Base-by-base conservation (phyloP, 1,140 invertebrate genomes). In the Drosophila tristis region DNA sequence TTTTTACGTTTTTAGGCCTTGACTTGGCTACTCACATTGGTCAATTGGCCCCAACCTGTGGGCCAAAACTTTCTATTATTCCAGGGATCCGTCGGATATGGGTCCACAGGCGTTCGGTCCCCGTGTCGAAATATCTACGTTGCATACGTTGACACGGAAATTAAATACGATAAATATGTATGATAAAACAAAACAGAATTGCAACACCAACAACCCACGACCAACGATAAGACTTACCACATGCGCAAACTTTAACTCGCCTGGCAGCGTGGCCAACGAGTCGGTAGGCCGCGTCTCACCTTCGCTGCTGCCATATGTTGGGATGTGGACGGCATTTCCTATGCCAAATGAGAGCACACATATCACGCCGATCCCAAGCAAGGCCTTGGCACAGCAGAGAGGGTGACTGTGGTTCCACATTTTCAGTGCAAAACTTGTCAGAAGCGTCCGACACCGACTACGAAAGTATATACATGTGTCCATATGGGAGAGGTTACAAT, bases 71-170 rank as follows among this genome's bases (percentile, higher is more conserved):
- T 94, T 59, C 93, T 92, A 85, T 96, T 94, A 23, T 93, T 93
- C 85, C 95, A 96, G 1, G 96, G 96, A 93, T 98, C 97, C 25
- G 92, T 96, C 0, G 96, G 95, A 90, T 97, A 98, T 1, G 94
- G 92, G 49, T 94, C 85, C 4, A 96, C 92, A 1, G 97, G 96
- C 25, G 95, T 96, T 71, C 97, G 93, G 85, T 97, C 97, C 29
- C 97, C 97, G 93, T 98, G 97, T 60, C 97, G 93, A 90, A 93
- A 96, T 20, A 97, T 74, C 91, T 92, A 89, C 59, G 74, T 35
- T 35, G 9, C 9, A 35, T 35, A 35, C 31, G 31, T 35, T 35
- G 0, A 11, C 4, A 39, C 1, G 35, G 11, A 11, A 39, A 75
- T 55, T 23, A 25, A 44, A 62, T 35, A 5, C 39, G 44, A 35